Evolutionary conservation across 2,888 invertebrate species (phyloP).

Genomic region (Automeris io): DNA sequence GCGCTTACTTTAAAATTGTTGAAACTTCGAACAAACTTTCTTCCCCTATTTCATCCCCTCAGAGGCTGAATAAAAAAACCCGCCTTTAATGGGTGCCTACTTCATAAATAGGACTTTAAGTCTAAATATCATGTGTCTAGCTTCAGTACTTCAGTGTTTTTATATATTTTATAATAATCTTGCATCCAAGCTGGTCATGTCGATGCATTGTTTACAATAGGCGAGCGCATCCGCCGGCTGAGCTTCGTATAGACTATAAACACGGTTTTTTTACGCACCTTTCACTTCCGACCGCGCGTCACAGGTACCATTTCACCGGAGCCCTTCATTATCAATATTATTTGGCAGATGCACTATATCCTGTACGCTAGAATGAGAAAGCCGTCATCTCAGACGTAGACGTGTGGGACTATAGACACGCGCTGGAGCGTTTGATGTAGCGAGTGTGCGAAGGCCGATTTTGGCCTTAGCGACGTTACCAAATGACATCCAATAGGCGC

Average conservation of each 20-base stretch:
- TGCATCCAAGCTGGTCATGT: slow-evolving; percentile 31
- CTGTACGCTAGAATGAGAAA: slow-evolving; percentile 37
- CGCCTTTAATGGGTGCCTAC: too few relatives aligned
- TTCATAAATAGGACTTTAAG: too few relatives aligned
- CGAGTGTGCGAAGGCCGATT: too few relatives aligned
- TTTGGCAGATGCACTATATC: slow-evolving; percentile 42
- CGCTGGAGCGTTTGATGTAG: slow-evolving; percentile 2
- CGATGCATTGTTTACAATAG: slow-evolving; percentile 37
- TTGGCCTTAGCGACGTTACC: too few relatives aligned
- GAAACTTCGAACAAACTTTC: too few relatives aligned
- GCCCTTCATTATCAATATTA: slow-evolving; percentile 34
- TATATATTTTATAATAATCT: slow-evolving; percentile 13
- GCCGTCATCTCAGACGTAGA: slow-evolving; percentile 13
- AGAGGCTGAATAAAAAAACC: too few relatives aligned
- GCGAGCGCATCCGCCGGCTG: slow-evolving; percentile 37
- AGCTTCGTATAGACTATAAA: slow-evolving; percentile 40
- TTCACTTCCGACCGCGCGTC: slow-evolving; percentile 60
- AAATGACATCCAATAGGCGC: too few relatives aligned
- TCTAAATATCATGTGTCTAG: too few relatives aligned
- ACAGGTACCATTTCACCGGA: slow-evolving; percentile 38
- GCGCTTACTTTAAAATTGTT: too few relatives aligned
- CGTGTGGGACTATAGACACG: too few relatives aligned
- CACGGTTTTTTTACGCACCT: slow-evolving; percentile 59
- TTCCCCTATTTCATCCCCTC: too few relatives aligned
- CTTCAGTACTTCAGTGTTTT: too few relatives aligned